phyloP scores from a whole-genome alignment of 2,888 invertebrate species.

The Panorpa germanica region DNA sequence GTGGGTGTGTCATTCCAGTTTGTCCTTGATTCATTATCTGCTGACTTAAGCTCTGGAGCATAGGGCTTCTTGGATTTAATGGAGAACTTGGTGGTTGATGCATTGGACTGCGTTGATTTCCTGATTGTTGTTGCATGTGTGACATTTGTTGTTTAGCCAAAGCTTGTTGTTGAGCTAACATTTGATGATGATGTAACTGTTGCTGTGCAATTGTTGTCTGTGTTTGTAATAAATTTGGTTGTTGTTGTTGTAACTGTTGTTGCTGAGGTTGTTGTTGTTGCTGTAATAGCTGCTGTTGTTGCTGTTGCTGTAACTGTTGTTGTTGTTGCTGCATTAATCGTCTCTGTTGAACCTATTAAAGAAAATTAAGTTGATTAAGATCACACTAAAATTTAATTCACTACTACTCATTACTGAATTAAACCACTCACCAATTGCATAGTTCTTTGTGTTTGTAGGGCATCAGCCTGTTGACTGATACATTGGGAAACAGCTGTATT shows the following conservation, averaged over 20 bases:
- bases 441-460: constrained; percentile 10
- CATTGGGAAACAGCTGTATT: constrained; percentile 10
- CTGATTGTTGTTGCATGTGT: constrained; percentile 22
- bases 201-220: constrained; percentile 16
- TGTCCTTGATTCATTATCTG: constrained; percentile 18
- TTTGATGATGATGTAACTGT: constrained; percentile 17
- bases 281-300: constrained; percentile 17
- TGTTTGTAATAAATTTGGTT: constrained; percentile 19
- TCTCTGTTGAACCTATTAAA: constrained; percentile 18
- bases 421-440: too few species aligned
- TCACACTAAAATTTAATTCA: too few species aligned
- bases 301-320: constrained; percentile 16
- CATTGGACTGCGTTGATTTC: constrained; percentile 21
- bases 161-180: constrained; percentile 18
- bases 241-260: constrained; percentile 12
- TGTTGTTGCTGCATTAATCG: constrained; percentile 20
- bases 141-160: constrained; percentile 21
- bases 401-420: too few species aligned
- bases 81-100: constrained; percentile 16
- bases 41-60: constrained; percentile 26
- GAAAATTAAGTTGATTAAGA: too few species aligned
- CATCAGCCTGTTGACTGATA: constrained; percentile 10
- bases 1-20: constrained; percentile 26
- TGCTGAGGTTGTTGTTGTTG: constrained; percentile 15
- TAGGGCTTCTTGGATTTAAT: too few species aligned